Evolutionary conservation across 2,888 invertebrate genomes (phyloP), one percentile per base, ranked within the genome.

Genomic region (Agrilus biguttatus): DNA sequence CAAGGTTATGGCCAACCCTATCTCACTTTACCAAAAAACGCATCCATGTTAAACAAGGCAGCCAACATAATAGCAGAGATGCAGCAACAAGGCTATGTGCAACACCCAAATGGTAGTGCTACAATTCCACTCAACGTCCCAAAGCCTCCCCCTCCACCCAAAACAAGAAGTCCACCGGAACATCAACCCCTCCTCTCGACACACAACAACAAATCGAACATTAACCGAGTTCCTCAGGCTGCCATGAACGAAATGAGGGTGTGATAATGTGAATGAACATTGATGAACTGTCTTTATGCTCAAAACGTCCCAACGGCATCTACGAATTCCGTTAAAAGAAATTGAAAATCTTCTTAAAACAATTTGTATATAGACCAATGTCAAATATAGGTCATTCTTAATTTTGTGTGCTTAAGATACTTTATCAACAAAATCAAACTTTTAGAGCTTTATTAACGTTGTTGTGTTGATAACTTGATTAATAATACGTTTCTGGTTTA

Each of bases 211-310:
- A 67, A 68, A 45, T 72, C 74, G 46, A 69, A 71, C 46, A 71
- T 77, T 58, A 28, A 28, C 10, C 73, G 73, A 62, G 77, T 84
- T 63, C 84, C 83, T 40, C 83, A 85, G 63, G 86, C 86, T 52
- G 83, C 85, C 48, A 86, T 87, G 69, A 85, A 83, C 65, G 88
- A 88, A 71, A 88, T 88, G 87, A 74, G 87, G 67, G 88, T 88
- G 79, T 88, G 87, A 88, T 83, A 59, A 55, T 51, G 42, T 45
- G 40, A 46, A 45, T 8, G 28, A 28, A 28, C 28, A 28, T 38
- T 41, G 42, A 40, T 46, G 38, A 34, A 39, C 41, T 43, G 45
- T 41, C 34, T 39, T 42, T 42, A 48, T 47, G 53, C 53, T 53
- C 46, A 51, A 51, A 55, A 53, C 57, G 57, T 58, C 57, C 56